Percentiles rank a stretch among this genome's conserved stretches.
These are phyloP conservation scores for Nasua narica DNA, from an alignment of 2,797 vertebrate species.

Conservation along the genomic window DNA sequence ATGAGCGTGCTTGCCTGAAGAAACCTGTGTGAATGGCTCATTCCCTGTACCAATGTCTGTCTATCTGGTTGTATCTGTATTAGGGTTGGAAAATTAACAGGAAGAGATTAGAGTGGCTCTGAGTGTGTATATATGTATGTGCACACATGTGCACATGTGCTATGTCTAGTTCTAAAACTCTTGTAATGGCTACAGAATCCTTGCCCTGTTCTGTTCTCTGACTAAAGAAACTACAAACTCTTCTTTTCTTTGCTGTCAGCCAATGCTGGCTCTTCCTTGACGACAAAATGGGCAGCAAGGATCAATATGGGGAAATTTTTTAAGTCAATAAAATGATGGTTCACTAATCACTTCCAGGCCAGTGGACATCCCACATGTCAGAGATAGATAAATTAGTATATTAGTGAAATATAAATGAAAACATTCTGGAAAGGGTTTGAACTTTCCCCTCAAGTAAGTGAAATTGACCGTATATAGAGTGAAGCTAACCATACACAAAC, in stretches of 20 bases:
- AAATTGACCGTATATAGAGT: background rate
- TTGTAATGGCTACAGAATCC: background rate
- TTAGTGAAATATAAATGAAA: background rate
- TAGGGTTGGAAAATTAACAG: background rate
- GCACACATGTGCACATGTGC: background rate
- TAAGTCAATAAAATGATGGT: constrained; percentile 5
- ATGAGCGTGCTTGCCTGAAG: background rate
- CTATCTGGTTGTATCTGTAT: background rate
- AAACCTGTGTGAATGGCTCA: constrained; percentile 17
- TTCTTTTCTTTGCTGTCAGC: background rate
- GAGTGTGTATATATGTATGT: background rate
- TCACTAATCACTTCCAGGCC: background rate
- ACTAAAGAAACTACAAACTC: background rate
- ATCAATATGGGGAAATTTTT: background rate
- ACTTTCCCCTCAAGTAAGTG: background rate
- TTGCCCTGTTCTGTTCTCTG: background rate
- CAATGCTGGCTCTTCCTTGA: background rate
- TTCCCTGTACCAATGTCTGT: background rate
- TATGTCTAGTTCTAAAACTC: background rate
- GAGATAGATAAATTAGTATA: background rate
- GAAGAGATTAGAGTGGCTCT: background rate
- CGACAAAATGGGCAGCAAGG: background rate
- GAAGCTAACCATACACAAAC: background rate
- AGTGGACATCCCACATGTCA: background rate
- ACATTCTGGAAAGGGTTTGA: background rate